phyloP scores from a whole-genome alignment of 2,113 vertebrate species.

The Heterotilapia buettikoferi region DNA sequence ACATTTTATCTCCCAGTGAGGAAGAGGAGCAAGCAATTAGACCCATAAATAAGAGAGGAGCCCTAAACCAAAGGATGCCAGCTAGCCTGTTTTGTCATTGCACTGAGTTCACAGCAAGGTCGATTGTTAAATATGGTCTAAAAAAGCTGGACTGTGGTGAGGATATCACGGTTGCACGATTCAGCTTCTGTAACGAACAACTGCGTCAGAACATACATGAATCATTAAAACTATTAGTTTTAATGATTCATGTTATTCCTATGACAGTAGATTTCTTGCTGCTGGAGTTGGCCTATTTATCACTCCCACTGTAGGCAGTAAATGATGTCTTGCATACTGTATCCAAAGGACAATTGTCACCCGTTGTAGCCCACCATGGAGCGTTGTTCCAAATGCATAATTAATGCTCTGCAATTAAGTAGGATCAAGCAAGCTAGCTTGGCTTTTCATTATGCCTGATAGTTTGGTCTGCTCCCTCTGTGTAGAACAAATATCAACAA shows the following conservation, averaged over 20 bases:
- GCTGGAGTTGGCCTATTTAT: slow-evolving; percentile 37
- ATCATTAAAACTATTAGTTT: neutral
- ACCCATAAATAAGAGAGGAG: slow-evolving; percentile 21
- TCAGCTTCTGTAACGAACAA: neutral
- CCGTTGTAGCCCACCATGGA: neutral
- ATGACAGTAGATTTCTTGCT: slow-evolving; percentile 4
- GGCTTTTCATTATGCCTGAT: neutral
- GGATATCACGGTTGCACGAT: neutral
- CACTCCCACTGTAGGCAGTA: neutral
- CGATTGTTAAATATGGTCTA: neutral
- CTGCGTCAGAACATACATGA: neutral
- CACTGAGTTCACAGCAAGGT: slow-evolving; percentile 39
- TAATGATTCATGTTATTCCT: slow-evolving; percentile 10
- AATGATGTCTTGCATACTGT: slow-evolving; percentile 22
- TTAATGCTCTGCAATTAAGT: slow-evolving; percentile 20
- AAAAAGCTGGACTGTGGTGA: neutral
- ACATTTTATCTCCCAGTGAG: slow-evolving; percentile 22
- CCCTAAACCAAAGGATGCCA: neutral
- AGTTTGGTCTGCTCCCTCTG: neutral
- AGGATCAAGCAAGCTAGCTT: neutral
- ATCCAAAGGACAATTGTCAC: slow-evolving; percentile 15
- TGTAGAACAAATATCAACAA: neutral
- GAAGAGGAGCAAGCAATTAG: slow-evolving; percentile 41
- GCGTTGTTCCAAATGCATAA: slow-evolving; percentile 16
- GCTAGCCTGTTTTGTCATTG: neutral